phyloP scores from a whole-genome alignment of 2,888 invertebrate genomes.

The Nephrotoma guestfalica region DNA sequence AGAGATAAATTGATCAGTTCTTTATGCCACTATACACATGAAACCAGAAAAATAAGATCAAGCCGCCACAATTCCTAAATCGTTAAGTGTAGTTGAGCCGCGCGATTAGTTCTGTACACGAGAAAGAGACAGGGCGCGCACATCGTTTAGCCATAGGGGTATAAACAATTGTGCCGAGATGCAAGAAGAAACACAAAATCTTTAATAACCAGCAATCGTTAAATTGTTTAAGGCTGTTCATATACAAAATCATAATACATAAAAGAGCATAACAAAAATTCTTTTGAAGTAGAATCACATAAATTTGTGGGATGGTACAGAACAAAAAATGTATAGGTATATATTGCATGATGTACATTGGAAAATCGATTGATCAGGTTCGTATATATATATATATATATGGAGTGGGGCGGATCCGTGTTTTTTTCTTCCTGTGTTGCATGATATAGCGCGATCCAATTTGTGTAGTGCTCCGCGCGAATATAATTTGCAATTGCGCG shows the following conservation, averaged over 20 bases:
- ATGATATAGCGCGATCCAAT: not conserved
- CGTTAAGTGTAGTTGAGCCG: not conserved
- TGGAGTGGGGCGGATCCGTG: not conserved
- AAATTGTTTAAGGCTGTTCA: not conserved
- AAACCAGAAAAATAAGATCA: not conserved
- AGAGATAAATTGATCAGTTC: not conserved
- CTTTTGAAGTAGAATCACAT: not conserved
- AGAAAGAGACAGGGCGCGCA: not conserved
- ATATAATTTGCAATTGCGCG: not conserved
- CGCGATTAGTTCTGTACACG: not conserved
- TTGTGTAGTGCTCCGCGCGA: not conserved
- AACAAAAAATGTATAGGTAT: not conserved
- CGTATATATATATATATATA: not conserved
- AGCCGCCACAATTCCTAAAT: not conserved
- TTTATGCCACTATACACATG: too few relatives aligned
- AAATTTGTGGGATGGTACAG: not conserved
- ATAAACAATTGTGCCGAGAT: not conserved
- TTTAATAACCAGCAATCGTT: not conserved
- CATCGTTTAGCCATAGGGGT: not conserved
- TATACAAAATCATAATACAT: not conserved
- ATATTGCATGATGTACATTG: not conserved
- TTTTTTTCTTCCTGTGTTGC: not conserved
- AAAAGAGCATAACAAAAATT: not conserved
- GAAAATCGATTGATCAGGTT: not conserved
- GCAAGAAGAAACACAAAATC: not conserved